These are phyloP conservation scores for Eulithis testata DNA, from an alignment of 2,888 invertebrate species.

Conservation along the genomic window DNA sequence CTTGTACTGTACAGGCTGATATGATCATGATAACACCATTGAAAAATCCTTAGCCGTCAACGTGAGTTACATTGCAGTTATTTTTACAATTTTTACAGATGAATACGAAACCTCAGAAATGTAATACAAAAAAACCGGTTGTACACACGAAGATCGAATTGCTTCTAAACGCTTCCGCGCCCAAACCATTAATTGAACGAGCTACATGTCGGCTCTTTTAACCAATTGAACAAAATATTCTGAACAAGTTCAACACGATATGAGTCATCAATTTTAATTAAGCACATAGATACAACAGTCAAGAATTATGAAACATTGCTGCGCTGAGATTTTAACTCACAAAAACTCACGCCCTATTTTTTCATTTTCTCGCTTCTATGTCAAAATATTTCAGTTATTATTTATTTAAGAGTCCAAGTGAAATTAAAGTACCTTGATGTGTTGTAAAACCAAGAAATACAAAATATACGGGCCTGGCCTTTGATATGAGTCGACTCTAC, in stretches of 20 bases:
- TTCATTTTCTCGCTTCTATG: neutral
- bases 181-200: constrained; percentile 53
- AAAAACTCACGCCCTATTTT: too few species aligned
- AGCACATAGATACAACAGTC: neutral
- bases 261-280: constrained; percentile 1
- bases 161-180: constrained; percentile 38
- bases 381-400: neutral
- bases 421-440: neutral
- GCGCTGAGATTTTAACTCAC: too few species aligned
- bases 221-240: constrained; percentile 41
- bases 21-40: too few species aligned
- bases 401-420: neutral
- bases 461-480: constrained; percentile 2
- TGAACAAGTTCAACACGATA: neutral
- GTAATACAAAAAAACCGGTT: too few species aligned
- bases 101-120: too few species aligned
- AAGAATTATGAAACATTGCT: neutral
- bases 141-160: constrained; percentile 16
- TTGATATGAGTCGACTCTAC: neutral
- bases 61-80: too few species aligned
- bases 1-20: too few species aligned
- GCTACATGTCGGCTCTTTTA: constrained; percentile 43
- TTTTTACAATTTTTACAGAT: too few species aligned
- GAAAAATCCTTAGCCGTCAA: too few species aligned
- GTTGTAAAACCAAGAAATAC: neutral